A percentile compares a stretch with the other conserved stretches of the same genome.
Evolutionary conservation across 2,888 invertebrate genomes (phyloP).

Genomic region (Neoaliturus tenellus): DNA sequence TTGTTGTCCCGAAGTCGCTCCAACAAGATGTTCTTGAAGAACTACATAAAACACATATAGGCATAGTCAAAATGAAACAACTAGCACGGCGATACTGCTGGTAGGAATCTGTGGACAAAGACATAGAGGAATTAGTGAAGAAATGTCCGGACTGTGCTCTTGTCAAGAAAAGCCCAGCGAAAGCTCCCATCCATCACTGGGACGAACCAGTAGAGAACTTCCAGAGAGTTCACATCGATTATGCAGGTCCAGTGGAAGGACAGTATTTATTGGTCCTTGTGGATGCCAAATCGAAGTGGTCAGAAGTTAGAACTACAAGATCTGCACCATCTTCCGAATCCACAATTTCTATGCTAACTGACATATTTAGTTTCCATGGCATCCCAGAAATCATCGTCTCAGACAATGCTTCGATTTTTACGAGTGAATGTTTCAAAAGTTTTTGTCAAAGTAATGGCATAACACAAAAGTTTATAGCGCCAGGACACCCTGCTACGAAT

Average conservation of each 20-base stretch:
- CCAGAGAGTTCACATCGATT: constrained; percentile 57
- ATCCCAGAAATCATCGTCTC: constrained; percentile 55
- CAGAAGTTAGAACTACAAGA: constrained; percentile 15
- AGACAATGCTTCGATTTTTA: constrained; percentile 61
- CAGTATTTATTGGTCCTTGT: no score
- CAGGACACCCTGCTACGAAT: constrained; percentile 60
- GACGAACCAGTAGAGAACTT: constrained; percentile 61
- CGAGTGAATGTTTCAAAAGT: constrained; percentile 45
- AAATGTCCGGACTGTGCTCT: constrained; percentile 63
- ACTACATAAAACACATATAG: constrained; percentile 65
- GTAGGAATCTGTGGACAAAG: constrained; percentile 64
- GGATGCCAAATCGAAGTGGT: constrained; percentile 59
- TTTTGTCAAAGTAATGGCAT: constrained; percentile 61
- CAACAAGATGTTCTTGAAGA: constrained; percentile 62
- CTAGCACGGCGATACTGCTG: constrained; percentile 66
- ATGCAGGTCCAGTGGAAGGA: constrained; percentile 29
- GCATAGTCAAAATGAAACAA: constrained; percentile 66
- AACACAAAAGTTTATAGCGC: constrained; percentile 59
- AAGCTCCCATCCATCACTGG: constrained; percentile 65
- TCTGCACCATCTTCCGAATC: constrained; percentile 43
- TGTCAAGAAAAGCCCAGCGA: constrained; percentile 61
- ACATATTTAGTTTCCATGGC: constrained; percentile 58
- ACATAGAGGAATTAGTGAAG: constrained; percentile 63
- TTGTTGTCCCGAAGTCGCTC: constrained; percentile 60
- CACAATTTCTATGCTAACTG: constrained; percentile 54